Evolutionary conservation across 2,888 invertebrate species (phyloP), one percentile per base, ranked within the genome.

Genomic region (Lycophotia porphyrea): DNA sequence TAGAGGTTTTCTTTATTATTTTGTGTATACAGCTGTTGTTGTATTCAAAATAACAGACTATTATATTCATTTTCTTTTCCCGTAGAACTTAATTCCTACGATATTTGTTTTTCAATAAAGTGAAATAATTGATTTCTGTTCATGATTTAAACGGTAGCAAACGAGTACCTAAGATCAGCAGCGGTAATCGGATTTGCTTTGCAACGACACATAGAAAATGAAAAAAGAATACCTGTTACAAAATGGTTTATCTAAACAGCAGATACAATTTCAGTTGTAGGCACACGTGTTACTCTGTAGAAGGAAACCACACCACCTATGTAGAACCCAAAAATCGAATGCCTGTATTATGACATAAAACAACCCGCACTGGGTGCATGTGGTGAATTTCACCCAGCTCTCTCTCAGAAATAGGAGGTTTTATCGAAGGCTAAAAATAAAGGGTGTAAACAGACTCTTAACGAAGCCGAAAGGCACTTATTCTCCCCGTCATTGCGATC

Each of bases 111-210:
- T 47, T 47, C 2, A 27, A 36, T 47, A 36, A 3, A 39, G 47
- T 34, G 36, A 39, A 39, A n/a, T 7, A 60, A 1, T 42, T 42
- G n/a, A 21, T n/a, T 58, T 47, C 11, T 72, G n/a, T 63, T 8
- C 15, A 18, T 36, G 21, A 34, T 34, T 27, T 5, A 34, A 71
- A 66, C 27, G 27, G 36, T 39, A 18, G 21, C 2, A 70, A 39
- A 70, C 8, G n/a, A 21, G 7, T 36, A 5, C 24, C 7, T 61
- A 1, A 72, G 5, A 58, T 58, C 44, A 68, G 34, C 9, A 27
- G 24, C 5, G 31, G 60, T 66, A 66, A 49, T 76, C 61, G 18
- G 49, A 58, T 44, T 52, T 52, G n/a, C 21, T 63, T 71, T 70
- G 42, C 42, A 13, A 47, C 21, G 34, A 73, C 9, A 21, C 4